phyloP scores from a whole-genome alignment of 53 echinoderm and acorn worm species.

The Pentamera pediparva region DNA sequence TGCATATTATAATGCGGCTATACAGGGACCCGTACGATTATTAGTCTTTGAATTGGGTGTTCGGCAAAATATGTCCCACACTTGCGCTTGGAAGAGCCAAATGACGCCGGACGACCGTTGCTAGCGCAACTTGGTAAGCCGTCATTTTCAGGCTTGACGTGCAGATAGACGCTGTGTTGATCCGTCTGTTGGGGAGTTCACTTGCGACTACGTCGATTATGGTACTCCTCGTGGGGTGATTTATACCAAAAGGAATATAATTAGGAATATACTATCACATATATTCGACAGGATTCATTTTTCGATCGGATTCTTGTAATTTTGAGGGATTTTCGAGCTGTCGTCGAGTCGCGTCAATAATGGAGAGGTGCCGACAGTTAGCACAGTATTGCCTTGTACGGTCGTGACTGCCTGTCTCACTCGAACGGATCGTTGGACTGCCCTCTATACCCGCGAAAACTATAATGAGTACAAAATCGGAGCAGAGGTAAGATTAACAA shows the following conservation, averaged over 20 bases:
- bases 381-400: constrained; percentile 19
- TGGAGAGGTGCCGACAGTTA: constrained; percentile 26
- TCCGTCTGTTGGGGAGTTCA: neutral
- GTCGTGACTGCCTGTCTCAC: constrained; percentile 28
- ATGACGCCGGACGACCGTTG: constrained; percentile 37
- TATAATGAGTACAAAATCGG: neutral
- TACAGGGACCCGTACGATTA: neutral
- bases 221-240: constrained; percentile 7
- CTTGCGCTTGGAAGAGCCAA: constrained; percentile 29
- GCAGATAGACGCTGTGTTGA: constrained; percentile 42
- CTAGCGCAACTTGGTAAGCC: constrained; percentile 40
- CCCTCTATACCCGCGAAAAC: constrained; percentile 28
- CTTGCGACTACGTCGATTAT: neutral
- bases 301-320: constrained; percentile 9
- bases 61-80: neutral
- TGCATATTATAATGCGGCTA: neutral
- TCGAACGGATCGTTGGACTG: constrained; percentile 20
- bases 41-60: constrained; percentile 1
- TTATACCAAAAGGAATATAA: constrained; percentile 10
- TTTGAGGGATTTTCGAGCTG: neutral
- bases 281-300: constrained; percentile 1
- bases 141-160: constrained; percentile 31
- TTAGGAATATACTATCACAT: neutral
- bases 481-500: no score
- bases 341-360: constrained; percentile 29